Evolutionary conservation across 2,888 invertebrate species (phyloP).

Genomic region (Strigamia maritima): DNA sequence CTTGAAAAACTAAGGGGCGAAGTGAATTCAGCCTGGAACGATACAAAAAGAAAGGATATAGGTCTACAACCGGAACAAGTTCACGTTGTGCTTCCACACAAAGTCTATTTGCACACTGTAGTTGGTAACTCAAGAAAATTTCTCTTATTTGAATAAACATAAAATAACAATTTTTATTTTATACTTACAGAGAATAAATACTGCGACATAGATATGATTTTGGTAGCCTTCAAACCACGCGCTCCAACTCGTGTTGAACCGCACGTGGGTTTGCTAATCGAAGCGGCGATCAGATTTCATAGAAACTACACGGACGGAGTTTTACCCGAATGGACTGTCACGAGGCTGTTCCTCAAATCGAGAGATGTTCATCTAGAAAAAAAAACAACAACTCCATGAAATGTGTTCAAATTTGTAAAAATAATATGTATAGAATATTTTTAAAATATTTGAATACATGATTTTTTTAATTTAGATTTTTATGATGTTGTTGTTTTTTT

Average conservation of each 20-base stretch:
- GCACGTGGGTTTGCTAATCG: not conserved
- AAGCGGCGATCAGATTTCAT: not conserved
- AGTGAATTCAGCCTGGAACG: not conserved
- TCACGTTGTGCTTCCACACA: not conserved
- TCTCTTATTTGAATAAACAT: not conserved
- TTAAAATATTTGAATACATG: no score
- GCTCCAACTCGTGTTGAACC: not conserved
- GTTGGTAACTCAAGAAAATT: not conserved
- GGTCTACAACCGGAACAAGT: not conserved
- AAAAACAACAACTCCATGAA: not conserved
- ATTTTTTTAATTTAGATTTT: no score
- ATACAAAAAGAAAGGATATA: not conserved
- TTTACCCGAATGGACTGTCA: not conserved
- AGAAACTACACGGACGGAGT: not conserved
- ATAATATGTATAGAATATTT: no score
- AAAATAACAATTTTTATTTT: not conserved
- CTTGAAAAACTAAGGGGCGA: not conserved
- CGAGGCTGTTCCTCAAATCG: not conserved
- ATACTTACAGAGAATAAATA: not conserved
- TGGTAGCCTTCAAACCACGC: not conserved
- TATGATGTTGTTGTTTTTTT: no score
- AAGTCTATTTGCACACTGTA: not conserved
- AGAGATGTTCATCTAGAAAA: not conserved
- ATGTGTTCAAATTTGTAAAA: no score
- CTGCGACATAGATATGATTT: not conserved